Evolutionary conservation across 2,113 vertebrate genomes (phyloP).

Genomic region (Carlito syrichta): DNA sequence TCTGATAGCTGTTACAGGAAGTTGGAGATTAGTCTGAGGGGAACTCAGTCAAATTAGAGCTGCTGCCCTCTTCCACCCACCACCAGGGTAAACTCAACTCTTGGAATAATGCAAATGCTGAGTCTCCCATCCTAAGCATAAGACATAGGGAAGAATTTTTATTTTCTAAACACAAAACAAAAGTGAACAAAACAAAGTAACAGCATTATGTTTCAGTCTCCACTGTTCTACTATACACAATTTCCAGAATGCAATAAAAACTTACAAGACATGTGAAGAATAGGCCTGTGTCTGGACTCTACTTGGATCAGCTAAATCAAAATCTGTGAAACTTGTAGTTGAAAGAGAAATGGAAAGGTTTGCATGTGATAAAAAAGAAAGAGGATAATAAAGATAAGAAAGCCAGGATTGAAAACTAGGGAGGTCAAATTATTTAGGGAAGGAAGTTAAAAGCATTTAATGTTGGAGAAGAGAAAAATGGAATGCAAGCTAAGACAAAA

Average conservation of each 20-base stretch:
- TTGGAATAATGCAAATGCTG: neutral
- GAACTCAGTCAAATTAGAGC: neutral
- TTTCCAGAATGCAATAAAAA: neutral
- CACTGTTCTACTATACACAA: neutral
- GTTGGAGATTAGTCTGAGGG: neutral
- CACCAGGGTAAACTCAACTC: neutral
- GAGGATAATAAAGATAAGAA: neutral
- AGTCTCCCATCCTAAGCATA: neutral
- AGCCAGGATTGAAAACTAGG: neutral
- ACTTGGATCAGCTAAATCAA: neutral
- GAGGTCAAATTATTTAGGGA: neutral
- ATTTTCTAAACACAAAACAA: neutral
- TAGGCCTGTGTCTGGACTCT: neutral
- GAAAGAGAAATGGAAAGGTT: neutral
- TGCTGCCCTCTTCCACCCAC: neutral
- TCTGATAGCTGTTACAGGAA: neutral
- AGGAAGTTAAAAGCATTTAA: neutral
- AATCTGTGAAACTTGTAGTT: neutral
- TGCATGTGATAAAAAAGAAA: neutral
- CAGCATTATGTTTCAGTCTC: neutral
- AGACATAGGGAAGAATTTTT: neutral
- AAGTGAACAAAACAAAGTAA: neutral
- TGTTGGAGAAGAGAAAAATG: neutral
- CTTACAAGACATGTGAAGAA: neutral
- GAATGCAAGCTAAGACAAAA: neutral